Base-by-base conservation (phyloP, 2,888 invertebrate species). In the Oscheius myriophilus region DNA sequence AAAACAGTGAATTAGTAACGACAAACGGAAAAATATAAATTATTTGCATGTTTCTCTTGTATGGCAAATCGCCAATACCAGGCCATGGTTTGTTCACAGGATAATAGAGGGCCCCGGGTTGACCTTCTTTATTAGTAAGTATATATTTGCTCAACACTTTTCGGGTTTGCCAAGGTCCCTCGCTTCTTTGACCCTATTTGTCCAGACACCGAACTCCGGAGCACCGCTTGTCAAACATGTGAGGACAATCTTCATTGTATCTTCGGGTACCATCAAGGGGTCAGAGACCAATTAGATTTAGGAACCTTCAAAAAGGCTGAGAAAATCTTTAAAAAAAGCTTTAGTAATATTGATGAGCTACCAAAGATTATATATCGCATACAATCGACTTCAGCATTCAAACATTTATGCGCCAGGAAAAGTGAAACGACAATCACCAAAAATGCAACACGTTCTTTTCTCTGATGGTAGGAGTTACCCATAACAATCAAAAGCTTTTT, bases 101-200 rank as follows among this genome's bases (percentile, higher is more conserved):
- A 18, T 21, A 21, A 58, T 26, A 12, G 18, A 43, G 58, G 23
- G 11, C 43, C n/a, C 61, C 26, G 16, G 33, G 39, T 61, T 61
- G 61, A 61, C 61, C 61, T 21, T 61, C 26, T 25, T 26, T 61
- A 61, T 46, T 61, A 46, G 46, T 33, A 61, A 49, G 61, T 61
- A 49, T 46, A 26, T 61, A 61, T 61, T 61, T 61, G 61, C 61
- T 25, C 61, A 61, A 61, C 61, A 61, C 61, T 61, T 61, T 61
- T 61, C 49, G 46, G 33, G 61, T 61, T 61, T 61, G 61, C 61
- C 49, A 33, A 61, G 46, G 61, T 33, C 61, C 49, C 33, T 33
- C 61, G 61, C 61, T 61, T 61, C 61, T 61, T 61, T 61, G 61
- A 61, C 61, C 61, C 61, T 61, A 26, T 61, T 61, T 61, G 61